Evolutionary conservation across 2,113 vertebrate species (phyloP).

Genomic region (Cisticola juncidis): DNA sequence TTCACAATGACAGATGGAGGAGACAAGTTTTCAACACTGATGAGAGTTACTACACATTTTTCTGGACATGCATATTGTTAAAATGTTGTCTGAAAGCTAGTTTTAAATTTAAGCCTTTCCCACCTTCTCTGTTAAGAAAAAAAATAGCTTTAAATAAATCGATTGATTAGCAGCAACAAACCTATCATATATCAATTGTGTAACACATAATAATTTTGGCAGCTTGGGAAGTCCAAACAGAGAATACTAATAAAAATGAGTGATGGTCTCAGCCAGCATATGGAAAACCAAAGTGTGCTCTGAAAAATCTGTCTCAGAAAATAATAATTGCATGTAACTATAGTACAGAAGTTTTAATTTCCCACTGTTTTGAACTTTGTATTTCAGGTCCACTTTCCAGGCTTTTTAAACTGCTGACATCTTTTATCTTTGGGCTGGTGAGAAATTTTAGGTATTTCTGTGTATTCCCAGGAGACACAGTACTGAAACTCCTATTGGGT

Average conservation of each 20-base stretch:
- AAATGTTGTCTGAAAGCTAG: not conserved
- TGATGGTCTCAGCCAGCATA: not conserved
- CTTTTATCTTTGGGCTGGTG: not conserved
- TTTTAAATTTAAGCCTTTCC: not conserved
- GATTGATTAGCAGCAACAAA: not conserved
- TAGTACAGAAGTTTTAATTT: not conserved
- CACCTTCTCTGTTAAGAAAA: not conserved
- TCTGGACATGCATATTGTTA: not conserved
- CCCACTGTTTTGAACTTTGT: not conserved
- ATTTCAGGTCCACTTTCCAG: not conserved
- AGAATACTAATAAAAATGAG: not conserved
- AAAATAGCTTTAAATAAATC: not conserved
- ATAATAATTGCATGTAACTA: not conserved
- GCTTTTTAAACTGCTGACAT: not conserved
- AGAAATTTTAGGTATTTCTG: not conserved
- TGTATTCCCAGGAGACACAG: accelerated
- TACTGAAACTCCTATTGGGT: not conserved
- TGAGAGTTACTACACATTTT: not conserved
- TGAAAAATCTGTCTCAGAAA: not conserved
- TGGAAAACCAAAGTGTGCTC: not conserved
- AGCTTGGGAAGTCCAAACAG: not conserved
- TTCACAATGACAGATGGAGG: not conserved
- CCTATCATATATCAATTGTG: not conserved
- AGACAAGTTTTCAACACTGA: not conserved
- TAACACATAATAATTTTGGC: not conserved